Conservation (phyloP, 2,888 invertebrate genomes). For the Campoplex nolae region DNA sequence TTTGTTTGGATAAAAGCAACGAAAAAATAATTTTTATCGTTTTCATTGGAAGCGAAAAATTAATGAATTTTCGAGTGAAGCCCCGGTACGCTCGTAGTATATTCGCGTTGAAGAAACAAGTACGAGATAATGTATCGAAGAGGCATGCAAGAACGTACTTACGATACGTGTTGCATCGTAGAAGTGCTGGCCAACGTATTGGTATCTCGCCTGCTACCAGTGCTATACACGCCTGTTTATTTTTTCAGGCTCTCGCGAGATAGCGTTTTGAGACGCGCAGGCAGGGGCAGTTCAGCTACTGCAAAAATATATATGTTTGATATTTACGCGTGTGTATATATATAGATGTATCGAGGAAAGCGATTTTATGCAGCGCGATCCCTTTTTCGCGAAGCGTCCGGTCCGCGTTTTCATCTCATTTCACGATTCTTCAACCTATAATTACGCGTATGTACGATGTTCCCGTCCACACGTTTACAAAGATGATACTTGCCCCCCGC, state of each 20-base stretch:
- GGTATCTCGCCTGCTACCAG: not conserved
- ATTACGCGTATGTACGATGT: constrained; percentile 51
- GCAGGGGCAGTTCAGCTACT: constrained; percentile 42
- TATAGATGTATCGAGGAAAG: not conserved
- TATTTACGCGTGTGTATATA: not conserved
- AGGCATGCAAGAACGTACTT: constrained; percentile 21
- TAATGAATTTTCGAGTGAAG: constrained; percentile 26
- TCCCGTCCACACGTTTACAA: constrained; percentile 1
- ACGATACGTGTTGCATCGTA: not conserved
- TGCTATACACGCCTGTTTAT: constrained; percentile 35
- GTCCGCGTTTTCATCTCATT: constrained; percentile 64
- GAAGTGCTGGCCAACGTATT: constrained; percentile 5
- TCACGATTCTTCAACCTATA: constrained; percentile 63
- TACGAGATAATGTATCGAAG: not conserved
- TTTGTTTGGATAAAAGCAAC: not conserved
- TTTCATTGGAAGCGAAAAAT: not conserved
- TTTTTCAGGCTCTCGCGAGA: constrained; percentile 44
- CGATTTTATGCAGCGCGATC: constrained; percentile 31
- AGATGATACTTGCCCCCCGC: not conserved
- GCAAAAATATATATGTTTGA: constrained; percentile 32
- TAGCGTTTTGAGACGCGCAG: constrained; percentile 41
- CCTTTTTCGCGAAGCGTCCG: constrained; percentile 54
- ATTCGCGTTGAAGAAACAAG: constrained; percentile 47
- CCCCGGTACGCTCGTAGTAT: not conserved
- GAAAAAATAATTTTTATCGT: not conserved